Evolutionary conservation across 2,797 vertebrate genomes (phyloP).

Genomic region (Sparus aurata): DNA sequence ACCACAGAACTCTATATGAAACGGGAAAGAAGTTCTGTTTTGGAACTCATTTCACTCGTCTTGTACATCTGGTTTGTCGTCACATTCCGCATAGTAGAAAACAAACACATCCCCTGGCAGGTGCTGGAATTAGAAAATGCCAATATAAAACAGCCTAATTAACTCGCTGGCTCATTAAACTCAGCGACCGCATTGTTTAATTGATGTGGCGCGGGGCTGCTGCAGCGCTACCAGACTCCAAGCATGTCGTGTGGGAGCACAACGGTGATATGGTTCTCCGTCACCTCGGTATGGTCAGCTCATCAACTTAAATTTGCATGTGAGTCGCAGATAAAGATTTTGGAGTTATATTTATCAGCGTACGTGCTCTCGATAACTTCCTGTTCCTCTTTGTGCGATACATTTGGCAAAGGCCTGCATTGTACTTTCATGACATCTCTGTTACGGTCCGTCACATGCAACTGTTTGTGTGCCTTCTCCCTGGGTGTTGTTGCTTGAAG

Average conservation of each 20-base stretch:
- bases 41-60: background rate
- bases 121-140: constrained; percentile 27
- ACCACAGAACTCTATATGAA: background rate
- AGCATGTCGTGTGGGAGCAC: background rate
- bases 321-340: background rate
- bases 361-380: background rate
- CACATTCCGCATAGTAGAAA: constrained; percentile 1
- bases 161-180: constrained; percentile 25
- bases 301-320: constrained; percentile 6
- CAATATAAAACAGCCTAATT: constrained; percentile 26
- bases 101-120: constrained; percentile 8
- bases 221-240: background rate
- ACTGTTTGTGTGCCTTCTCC: background rate
- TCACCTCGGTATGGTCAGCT: constrained; percentile 1
- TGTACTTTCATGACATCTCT: background rate
- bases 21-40: background rate
- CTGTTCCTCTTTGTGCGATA: no score
- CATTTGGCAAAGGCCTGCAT: no score
- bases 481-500: background rate
- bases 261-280: background rate
- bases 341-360: background rate
- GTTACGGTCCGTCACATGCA: background rate
- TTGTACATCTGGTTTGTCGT: background rate
- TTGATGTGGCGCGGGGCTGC: background rate
- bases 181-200: background rate